phyloP scores from a whole-genome alignment of 2,113 vertebrate species.

The Camarhynchus parvulus region DNA sequence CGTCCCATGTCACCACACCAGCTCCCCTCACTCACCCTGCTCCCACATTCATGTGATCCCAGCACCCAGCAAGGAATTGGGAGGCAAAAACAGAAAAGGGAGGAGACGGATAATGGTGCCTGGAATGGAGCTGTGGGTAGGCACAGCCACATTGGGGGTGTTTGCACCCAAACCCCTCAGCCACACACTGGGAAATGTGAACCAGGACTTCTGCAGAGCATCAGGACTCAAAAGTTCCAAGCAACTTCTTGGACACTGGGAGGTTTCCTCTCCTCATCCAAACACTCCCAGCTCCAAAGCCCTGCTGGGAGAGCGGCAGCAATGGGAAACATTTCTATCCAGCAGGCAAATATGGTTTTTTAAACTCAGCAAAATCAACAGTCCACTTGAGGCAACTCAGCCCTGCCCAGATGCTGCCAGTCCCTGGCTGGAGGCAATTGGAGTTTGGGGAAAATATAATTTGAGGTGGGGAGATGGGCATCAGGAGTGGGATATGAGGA shows the following conservation, averaged over 20 bases:
- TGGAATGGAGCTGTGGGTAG: neutral
- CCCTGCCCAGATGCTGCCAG: neutral
- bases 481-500: neutral
- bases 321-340: neutral
- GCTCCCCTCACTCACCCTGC: neutral
- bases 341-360: neutral
- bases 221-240: neutral
- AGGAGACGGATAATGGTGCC: neutral
- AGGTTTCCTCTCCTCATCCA: neutral
- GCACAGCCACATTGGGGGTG: neutral
- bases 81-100: neutral
- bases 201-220: neutral
- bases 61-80: neutral
- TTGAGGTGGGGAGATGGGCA: neutral
- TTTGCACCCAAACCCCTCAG: neutral
- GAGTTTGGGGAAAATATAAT: neutral
- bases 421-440: neutral
- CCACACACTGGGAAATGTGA: neutral
- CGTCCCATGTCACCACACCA: fast-evolving
- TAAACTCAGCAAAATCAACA: neutral
- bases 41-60: neutral
- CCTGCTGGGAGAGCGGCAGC: fast-evolving
- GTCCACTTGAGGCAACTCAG: neutral
- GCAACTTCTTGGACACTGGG: neutral
- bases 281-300: neutral